Evolutionary conservation across 2,113 vertebrate genomes (phyloP), one percentile per base, ranked within the genome.

Genomic region (Oostethus manadensis): DNA sequence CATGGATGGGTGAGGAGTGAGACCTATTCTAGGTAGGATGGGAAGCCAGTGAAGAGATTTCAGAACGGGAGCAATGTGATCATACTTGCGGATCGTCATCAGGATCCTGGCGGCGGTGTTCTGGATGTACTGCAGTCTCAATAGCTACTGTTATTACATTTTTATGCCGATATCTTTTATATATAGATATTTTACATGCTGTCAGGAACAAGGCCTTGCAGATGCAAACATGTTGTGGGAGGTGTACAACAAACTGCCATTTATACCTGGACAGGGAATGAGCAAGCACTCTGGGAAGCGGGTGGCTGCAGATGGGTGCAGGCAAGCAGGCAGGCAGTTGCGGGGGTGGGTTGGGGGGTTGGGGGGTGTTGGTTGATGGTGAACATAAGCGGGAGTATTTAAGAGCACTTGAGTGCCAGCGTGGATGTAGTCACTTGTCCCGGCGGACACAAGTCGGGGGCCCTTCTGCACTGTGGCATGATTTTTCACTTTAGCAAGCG

Each of bases 191-290:
- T 92, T 90, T 90, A 93, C 92, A 91, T 87, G 89, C 88, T 93
- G 89, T 91, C 90, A 89, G 86, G 76, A 87, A 86, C 77, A 79
- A 85, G 83, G 49, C 70, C 74, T 72, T 80, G 65, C 88, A 78
- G 88, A 90, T 86, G 86, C 85, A 89, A 88, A 89, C 80, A 76
- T 91, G 91, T 86, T 87, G 85, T 89, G 62, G 70, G 90, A 89
- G 87, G 91, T 91, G 89, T 93, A 94, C 93, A 94, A 90, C 92
- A 95, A 92, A 94, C 89, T 88, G 87, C 93, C 91, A 93, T 95
- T 94, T 95, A 92, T 94, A 92, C 90, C 92, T 92, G 89, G 79
- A 64, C 73, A 49, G 57, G n/a, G 40, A 62, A 64, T 50, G 64
- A 15, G 55, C 23, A 54, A 46, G 54, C 62, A 60, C 51, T 46